These are phyloP conservation scores for Eurytemora carolleeae DNA, from an alignment of 1,140 invertebrate genomes.

Conservation along the genomic window DNA sequence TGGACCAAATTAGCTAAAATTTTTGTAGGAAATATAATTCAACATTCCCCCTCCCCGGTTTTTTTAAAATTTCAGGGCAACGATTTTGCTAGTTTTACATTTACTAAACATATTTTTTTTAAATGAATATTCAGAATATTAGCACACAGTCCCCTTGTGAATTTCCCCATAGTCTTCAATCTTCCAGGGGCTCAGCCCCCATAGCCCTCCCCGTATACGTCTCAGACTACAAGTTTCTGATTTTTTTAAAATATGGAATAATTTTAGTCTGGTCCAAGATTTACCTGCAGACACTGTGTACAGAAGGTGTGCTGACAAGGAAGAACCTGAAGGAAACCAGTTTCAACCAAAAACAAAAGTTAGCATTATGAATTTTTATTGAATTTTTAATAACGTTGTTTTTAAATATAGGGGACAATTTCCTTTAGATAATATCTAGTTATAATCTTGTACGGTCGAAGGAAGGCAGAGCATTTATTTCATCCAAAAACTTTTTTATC, in stretches of 20 bases:
- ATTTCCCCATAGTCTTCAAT: background rate
- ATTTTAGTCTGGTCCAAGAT: background rate
- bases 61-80: too few relatives aligned
- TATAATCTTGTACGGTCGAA: too few relatives aligned
- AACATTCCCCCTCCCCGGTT: too few relatives aligned
- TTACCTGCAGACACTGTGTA: background rate
- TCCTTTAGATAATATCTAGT: too few relatives aligned
- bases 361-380: background rate
- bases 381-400: background rate
- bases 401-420: too few relatives aligned
- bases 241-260: background rate
- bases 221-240: too few relatives aligned
- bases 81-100: too few relatives aligned
- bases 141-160: background rate
- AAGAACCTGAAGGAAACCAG: background rate
- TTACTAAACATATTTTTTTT: background rate
- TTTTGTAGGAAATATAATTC: too few relatives aligned
- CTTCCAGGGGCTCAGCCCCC: background rate
- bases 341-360: background rate
- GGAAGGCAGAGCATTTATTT: too few relatives aligned
- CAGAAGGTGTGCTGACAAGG: background rate
- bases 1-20: too few relatives aligned
- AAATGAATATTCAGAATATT: background rate
- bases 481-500: too few relatives aligned
- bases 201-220: too few relatives aligned